Base-by-base conservation (phyloP, 2,113 vertebrate species). In the Gymnobelideus leadbeateri region DNA sequence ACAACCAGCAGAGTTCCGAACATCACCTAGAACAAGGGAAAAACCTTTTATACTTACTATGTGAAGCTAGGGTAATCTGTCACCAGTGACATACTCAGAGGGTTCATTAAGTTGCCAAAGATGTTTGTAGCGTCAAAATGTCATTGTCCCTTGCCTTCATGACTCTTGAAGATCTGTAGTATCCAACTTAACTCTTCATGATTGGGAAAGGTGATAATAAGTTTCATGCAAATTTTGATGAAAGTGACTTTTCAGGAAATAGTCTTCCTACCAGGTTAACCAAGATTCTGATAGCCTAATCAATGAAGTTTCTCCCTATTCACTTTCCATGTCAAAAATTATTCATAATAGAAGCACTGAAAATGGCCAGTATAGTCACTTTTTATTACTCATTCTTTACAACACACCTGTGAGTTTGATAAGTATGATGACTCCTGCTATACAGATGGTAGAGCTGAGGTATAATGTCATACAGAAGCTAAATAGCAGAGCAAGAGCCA, bases 391-490 rank as follows among this genome's bases (percentile, higher is more conserved):
- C 91, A 24, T 90, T 92, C 92, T 97, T 98, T 98, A 98, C 94
- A 96, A 84, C 92, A 94, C 98, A 97, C 95, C 91, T 97, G 98
- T 98, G 97, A 95, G 47, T 96, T 97, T 94, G 90, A 43, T 43
- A 97, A 96, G 94, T 97, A 96, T 97, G 95, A 96, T 97, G 97
- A 97, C 97, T 95, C 96, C 94, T 96, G 94, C 37, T 52, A 94
- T 96, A 91, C 97, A 98, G 97, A 98, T 98, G 98, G 97, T 94
- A 94, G 52, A 25, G 96, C 26, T 94, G 89, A 97, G 93, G 95
- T 97, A 95, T 93, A 97, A 97, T 95, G 96, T 57, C 94, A 96
- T 96, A 92, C 95, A 93, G 95, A 96, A 96, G 46, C 96, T 95
- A 92, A 96, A 97, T 50, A 96, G 96, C 92, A 57, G 95, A 95